Conservation (phyloP, 2,888 invertebrate genomes). For the Meghimatium bilineatum region DNA sequence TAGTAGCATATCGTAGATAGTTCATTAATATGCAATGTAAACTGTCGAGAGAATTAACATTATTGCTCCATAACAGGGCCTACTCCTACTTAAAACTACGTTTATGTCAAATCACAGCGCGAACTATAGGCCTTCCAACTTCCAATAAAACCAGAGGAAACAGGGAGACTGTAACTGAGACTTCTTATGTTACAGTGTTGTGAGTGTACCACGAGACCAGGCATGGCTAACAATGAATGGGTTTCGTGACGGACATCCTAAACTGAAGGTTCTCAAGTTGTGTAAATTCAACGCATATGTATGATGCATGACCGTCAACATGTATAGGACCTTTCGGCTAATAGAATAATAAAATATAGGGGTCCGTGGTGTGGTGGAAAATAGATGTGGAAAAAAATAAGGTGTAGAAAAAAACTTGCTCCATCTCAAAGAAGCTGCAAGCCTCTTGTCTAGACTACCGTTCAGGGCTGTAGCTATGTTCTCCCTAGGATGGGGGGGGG, state of each 20-base stretch:
- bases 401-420: background rate
- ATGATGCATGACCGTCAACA: too few species aligned
- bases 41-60: background rate
- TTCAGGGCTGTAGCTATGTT: too few species aligned
- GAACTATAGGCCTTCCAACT: background rate
- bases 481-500: too few species aligned
- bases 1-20: too few species aligned
- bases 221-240: background rate
- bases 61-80: background rate
- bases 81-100: background rate
- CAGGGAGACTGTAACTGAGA: background rate
- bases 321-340: too few species aligned
- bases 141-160: background rate
- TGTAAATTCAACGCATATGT: too few species aligned
- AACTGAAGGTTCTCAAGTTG: too few species aligned
- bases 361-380: too few species aligned
- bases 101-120: background rate
- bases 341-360: too few species aligned
- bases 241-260: background rate
- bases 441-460: too few species aligned
- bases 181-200: constrained; percentile 2
- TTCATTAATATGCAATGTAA: background rate
- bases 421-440: too few species aligned
- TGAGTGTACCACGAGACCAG: background rate
- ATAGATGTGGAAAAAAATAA: background rate